A percentile compares a stretch with the other conserved stretches of the same genome.
Evolutionary conservation across 2,797 vertebrate species (phyloP).

Genomic region (Betta splendens): DNA sequence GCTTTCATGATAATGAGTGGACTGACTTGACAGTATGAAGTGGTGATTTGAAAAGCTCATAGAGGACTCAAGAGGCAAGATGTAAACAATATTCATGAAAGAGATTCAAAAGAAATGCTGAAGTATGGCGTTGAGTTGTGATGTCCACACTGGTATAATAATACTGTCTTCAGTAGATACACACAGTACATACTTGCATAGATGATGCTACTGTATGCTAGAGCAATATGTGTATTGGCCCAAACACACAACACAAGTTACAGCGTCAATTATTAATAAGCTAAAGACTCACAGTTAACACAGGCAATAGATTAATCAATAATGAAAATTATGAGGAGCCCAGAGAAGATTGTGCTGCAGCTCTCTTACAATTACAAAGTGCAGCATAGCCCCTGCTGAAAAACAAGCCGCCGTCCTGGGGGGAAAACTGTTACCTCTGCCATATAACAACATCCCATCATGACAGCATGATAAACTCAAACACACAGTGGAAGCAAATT

Average conservation of each 20-base stretch:
- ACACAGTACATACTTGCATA: neutral
- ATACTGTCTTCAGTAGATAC: constrained; percentile 26
- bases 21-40: neutral
- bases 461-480: constrained; percentile 20
- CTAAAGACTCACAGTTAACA: neutral
- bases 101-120: constrained; percentile 42
- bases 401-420: constrained; percentile 21
- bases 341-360: neutral
- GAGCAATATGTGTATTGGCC: neutral
- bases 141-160: constrained; percentile 42
- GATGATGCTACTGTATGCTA: neutral
- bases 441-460: constrained; percentile 31
- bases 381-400: constrained; percentile 17
- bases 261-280: neutral
- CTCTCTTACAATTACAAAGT: neutral
- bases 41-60: constrained; percentile 19
- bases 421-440: constrained; percentile 21
- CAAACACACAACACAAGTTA: no score
- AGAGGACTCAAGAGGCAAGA: constrained; percentile 12
- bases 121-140: constrained; percentile 11
- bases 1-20: constrained; percentile 1
- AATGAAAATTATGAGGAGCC: neutral
- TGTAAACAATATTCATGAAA: constrained; percentile 35
- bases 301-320: neutral
- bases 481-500: constrained; percentile 23